Percentiles rank a stretch among this genome's conserved stretches.
phyloP scores from a whole-genome alignment of 2,797 vertebrate genomes.

The Eospalax fontanierii region DNA sequence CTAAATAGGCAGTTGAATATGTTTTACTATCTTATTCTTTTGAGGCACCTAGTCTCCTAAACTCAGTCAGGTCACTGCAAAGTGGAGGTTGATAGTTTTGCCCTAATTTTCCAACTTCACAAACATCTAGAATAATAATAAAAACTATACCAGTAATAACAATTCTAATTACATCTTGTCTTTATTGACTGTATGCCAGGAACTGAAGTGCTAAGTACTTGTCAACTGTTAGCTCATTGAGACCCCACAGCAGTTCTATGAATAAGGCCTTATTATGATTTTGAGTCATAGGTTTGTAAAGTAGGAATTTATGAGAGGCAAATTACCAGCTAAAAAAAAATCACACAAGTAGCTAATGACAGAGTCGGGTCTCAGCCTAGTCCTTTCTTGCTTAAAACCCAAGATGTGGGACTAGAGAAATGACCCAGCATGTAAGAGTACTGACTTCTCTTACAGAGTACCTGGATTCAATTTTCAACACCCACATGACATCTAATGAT shows the following conservation, averaged over 20 bases:
- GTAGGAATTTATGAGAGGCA: slow-evolving; percentile 32
- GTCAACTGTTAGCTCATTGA: not conserved
- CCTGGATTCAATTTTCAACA: no score
- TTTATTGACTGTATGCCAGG: not conserved
- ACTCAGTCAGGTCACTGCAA: not conserved
- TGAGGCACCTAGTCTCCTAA: not conserved
- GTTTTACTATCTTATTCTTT: not conserved
- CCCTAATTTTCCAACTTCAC: slow-evolving; percentile 28
- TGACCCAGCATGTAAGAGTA: no score
- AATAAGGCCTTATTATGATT: not conserved
- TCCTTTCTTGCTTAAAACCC: not conserved
- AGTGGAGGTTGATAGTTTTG: not conserved
- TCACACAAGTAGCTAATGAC: not conserved
- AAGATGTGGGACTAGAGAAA: not conserved
- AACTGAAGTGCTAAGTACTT: not conserved
- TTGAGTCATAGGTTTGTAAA: not conserved
- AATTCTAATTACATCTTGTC: not conserved
- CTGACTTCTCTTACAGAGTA: no score
- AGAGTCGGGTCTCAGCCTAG: not conserved
- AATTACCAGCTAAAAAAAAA: slow-evolving; percentile 22
- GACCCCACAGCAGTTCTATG: not conserved
- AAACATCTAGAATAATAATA: not conserved
- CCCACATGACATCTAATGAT: no score
- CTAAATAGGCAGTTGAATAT: not conserved
- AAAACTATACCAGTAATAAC: not conserved